Evolutionary conservation across 1,140 invertebrate species (phyloP), one percentile per base, ranked within the genome.

Genomic region (Rhagoletis zephyria): DNA sequence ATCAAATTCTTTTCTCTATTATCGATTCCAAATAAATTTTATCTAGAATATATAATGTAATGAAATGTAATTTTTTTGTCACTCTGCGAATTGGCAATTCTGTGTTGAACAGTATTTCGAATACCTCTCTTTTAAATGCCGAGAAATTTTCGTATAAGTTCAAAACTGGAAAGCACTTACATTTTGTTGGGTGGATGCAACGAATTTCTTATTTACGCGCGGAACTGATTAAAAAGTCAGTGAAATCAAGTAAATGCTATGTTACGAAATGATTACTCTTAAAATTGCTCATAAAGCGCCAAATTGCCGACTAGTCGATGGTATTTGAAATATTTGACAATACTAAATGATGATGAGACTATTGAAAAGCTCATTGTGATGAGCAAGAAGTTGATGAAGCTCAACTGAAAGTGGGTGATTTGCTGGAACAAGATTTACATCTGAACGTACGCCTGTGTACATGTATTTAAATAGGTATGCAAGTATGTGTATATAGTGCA

Each of bases 151-250:
- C 64, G 40, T 42, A 40, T 0, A 7, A 5, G 0, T 19, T 9
- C n/a, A 19, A 67, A 67, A 67, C 9, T 14, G 48, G 45, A 19
- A 16, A 42, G 40, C 16, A 61, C 1, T 9, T 5, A 56, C 51
- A 7, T 1, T 56, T 56, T 56, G 10, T 56, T 48, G 3, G 61
- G 9, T n/a, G 40, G 61, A 3, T n/a, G 40, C 14, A 85, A 30
- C 51, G n/a, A 48, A 64, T 16, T 56, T 56, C 10, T 5, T 56
- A 10, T 10, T 56, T 7, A 56, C 51, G n/a, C 42, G 19, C 48
- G 63, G 7, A 59, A 77, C 59, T 77, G 87, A 19, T 63, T 85
- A 45, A 51, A 85, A 87, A 85, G 61, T 56, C 77, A 74, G n/a
- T 14, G 42, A 16, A 42, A 42, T 74, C 1, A 45, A 74, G 48